These are phyloP conservation scores for Peromyscus californicus DNA, from an alignment of 2,113 vertebrate genomes.

Conservation along the genomic window DNA sequence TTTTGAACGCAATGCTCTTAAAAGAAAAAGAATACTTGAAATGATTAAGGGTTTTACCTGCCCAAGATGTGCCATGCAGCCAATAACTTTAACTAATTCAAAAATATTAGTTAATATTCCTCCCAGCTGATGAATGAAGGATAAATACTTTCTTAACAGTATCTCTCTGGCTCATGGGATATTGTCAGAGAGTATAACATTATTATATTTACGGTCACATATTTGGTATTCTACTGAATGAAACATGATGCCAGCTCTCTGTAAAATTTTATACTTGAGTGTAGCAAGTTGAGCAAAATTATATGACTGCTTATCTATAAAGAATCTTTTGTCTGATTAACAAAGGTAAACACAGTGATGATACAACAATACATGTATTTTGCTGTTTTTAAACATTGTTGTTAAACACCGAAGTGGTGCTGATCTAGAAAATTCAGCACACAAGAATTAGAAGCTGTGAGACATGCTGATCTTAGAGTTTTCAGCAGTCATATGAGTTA, in stretches of 20 bases:
- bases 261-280: not conserved
- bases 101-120: not conserved
- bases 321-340: not conserved
- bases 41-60: conserved; percentile 53
- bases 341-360: not conserved
- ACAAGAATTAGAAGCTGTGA: conserved; percentile 29
- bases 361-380: not conserved
- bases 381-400: conserved; percentile 26
- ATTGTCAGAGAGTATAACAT: not conserved
- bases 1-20: conserved; percentile 1
- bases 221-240: not conserved
- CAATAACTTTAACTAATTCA: conserved; percentile 60
- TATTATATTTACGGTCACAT: not conserved
- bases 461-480: not conserved
- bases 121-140: not conserved
- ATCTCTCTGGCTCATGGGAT: not conserved
- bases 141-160: conserved; percentile 18
- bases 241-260: not conserved
- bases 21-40: conserved; percentile 51
- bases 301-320: not conserved
- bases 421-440: conserved; percentile 36
- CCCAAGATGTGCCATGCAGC: conserved; percentile 39
- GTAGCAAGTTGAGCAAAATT: not conserved
- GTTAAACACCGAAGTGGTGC: conserved; percentile 1
- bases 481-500: conserved; percentile 23